Base-by-base conservation (phyloP, 1,140 invertebrate species). In the Phymorhynchus buccinoides region DNA sequence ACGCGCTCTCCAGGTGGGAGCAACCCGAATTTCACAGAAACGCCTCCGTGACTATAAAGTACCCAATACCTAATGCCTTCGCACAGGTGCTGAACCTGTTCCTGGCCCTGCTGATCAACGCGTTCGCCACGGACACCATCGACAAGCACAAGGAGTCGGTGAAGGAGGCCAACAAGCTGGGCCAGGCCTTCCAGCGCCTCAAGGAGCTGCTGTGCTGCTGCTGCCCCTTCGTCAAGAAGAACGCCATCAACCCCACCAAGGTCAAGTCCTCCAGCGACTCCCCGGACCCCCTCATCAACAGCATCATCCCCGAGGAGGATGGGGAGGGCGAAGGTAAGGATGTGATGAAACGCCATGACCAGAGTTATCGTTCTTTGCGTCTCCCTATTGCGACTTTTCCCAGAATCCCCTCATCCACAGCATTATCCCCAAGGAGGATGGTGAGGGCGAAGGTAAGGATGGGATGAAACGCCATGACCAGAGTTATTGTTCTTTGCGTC, bases 81-180 rank as follows among this genome's bases (percentile, higher is more conserved):
- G n/a, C n/a, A 44, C 78, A 99, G 98, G 98, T 99, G 87, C 95
- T 99, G 92, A 99, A 99, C 94, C 96, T 99, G 92, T 99, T 99
- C 96, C 97, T 99, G 95, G 98, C 98, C 92, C 96, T 99, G 96
- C 96, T 99, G 94, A 96, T 99, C 95, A 97, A 97, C 94, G 99
- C 98, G 94, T 99, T 99, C 94, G 98, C 97, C 92, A 98, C 97
- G 78, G 92, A 93, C 80, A 88, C 88, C 44, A 80, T 93, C 18
- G 95, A 96, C 88, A 96, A 96, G 81, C 96, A 96, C 91, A 96
- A 97, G 94, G 96, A 97, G 89, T 96, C 97, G 92, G 85, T 85
- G 39, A 84, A 88, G 39, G 91, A 92, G 41, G 85, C 85, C 12
- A 89, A 88, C 62, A 89, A 89, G 80, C 85, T 92, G 0, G 84